Percentiles rank a stretch among this genome's conserved stretches.
These are phyloP conservation scores for Etheostoma cragini DNA, from an alignment of 2,113 vertebrate genomes.

Conservation along the genomic window DNA sequence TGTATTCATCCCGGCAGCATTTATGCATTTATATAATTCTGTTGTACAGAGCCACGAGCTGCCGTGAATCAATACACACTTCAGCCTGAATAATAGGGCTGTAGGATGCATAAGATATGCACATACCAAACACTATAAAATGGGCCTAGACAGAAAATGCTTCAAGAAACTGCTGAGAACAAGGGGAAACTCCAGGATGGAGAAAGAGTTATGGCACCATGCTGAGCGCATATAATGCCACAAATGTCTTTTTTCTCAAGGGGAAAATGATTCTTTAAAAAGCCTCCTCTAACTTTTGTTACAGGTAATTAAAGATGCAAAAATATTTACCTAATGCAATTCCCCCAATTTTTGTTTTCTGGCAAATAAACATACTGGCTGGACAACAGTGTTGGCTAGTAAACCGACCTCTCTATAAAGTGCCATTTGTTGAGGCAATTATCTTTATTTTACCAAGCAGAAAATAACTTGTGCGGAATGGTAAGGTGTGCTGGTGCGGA, in stretches of 20 bases:
- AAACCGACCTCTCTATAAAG: conserved; percentile 69
- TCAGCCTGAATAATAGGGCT: conserved; percentile 65
- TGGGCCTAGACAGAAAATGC: conserved; percentile 60
- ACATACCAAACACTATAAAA: conserved; percentile 67
- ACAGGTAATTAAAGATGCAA: conserved; percentile 61
- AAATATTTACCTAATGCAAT: conserved; percentile 31
- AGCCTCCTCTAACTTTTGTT: conserved; percentile 19
- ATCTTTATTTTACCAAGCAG: conserved; percentile 77
- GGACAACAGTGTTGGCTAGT: conserved; percentile 47
- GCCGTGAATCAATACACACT: conserved; percentile 62
- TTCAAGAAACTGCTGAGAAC: conserved; percentile 58
- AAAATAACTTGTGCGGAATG: conserved; percentile 71
- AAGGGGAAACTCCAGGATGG: conserved; percentile 47
- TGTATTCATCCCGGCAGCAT: conserved; percentile 63
- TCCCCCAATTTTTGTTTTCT: conserved; percentile 60
- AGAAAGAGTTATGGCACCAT: conserved; percentile 59
- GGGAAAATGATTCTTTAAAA: conserved; percentile 45
- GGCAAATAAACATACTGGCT: conserved; percentile 39
- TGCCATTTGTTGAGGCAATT: conserved; percentile 79
- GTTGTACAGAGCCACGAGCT: conserved; percentile 59
- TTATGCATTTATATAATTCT: conserved; percentile 71
- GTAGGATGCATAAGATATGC: conserved; percentile 61
- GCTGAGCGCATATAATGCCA: conserved; percentile 31
- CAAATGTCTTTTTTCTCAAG: conserved; percentile 42
- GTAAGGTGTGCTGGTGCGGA: conserved; percentile 59